Evolutionary conservation across 2,113 vertebrate species (phyloP).

Genomic region (Aphyosemion australe): DNA sequence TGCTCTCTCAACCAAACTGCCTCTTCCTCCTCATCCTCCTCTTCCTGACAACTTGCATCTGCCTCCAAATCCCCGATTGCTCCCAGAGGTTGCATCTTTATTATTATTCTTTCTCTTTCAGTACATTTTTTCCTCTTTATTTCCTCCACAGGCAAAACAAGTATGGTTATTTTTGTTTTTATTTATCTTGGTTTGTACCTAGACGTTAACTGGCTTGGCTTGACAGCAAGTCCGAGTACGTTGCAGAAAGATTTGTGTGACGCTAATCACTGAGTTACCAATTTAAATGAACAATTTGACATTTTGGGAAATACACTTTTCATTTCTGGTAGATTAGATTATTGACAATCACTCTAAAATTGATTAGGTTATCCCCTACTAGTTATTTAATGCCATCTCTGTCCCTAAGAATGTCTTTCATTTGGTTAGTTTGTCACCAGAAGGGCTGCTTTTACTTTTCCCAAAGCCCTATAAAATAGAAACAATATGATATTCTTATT

Average conservation of each 20-base stretch:
- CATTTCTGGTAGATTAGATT: constrained; percentile 1
- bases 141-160: constrained; percentile 44
- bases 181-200: constrained; percentile 16
- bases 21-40: constrained; percentile 68
- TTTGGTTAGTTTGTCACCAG: too few species aligned
- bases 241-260: constrained; percentile 1
- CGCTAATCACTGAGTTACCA: constrained; percentile 9
- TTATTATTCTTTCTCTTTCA: constrained; percentile 49
- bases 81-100: constrained; percentile 70
- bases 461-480: too few species aligned
- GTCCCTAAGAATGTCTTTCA: background rate
- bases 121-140: constrained; percentile 3
- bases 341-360: background rate
- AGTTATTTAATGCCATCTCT: background rate
- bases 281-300: constrained; percentile 10
- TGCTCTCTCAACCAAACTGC: constrained; percentile 71
- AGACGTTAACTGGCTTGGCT: constrained; percentile 24
- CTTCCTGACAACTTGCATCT: constrained; percentile 70
- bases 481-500: too few species aligned
- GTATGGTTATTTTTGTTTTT: constrained; percentile 46
- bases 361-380: constrained; percentile 4
- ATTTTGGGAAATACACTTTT: constrained; percentile 21
- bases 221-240: constrained; percentile 50
- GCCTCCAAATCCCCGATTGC: constrained; percentile 66
- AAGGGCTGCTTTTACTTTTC: too few species aligned